Conservation (phyloP, 2,113 vertebrate species). For the Axis porcinus region DNA sequence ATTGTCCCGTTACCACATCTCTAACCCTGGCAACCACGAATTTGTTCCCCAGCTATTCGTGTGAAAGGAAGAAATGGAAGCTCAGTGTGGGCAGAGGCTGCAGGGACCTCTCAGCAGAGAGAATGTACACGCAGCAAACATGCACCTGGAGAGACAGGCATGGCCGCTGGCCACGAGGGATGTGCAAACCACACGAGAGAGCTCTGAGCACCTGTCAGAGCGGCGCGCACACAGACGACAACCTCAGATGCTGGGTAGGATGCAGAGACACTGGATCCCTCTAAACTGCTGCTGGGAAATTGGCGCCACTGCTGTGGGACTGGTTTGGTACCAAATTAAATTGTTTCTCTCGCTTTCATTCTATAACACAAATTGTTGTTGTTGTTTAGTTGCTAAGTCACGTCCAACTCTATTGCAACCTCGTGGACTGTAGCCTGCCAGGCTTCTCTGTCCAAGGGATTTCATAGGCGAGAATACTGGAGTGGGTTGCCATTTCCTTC, state of each 20-base stretch:
- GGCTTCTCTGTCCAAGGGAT: neutral
- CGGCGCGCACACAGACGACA: fast-evolving
- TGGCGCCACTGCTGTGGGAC: neutral
- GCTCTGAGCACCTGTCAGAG: neutral
- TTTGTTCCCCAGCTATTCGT: neutral
- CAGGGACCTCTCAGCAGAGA: neutral
- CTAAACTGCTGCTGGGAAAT: fast-evolving
- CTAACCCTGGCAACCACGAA: neutral
- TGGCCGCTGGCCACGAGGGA: fast-evolving
- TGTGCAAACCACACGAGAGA: neutral
- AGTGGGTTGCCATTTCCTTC: neutral
- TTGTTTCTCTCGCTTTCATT: neutral
- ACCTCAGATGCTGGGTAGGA: too few species aligned
- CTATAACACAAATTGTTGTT: neutral
- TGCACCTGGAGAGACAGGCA: neutral
- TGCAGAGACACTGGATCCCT: fast-evolving
- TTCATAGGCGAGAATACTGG: neutral
- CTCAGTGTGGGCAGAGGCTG: neutral
- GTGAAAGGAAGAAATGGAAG: neutral
- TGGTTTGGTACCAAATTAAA: too few species aligned
- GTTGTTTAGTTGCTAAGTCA: neutral
- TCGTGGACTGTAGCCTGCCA: neutral
- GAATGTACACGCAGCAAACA: neutral
- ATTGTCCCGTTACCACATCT: neutral
- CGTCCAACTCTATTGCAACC: neutral